These are phyloP conservation scores for Merluccius polli DNA, from an alignment of 2,797 vertebrate genomes.

Conservation along the genomic window DNA sequence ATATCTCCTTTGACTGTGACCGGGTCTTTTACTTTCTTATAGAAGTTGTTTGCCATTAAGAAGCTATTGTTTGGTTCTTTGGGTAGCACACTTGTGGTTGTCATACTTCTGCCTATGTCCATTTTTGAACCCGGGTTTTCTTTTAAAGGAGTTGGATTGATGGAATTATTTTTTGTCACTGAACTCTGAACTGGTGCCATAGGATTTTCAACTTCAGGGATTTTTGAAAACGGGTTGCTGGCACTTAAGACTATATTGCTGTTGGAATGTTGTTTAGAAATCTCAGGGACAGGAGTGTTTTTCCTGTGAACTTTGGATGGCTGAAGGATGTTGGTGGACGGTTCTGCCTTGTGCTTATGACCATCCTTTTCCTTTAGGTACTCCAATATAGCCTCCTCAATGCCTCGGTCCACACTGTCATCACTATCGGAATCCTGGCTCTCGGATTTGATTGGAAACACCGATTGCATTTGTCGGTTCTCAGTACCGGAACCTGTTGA, in stretches of 20 bases:
- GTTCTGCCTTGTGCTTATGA: conserved; percentile 70
- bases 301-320: conserved; percentile 61
- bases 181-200: conserved; percentile 39
- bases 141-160: conserved; percentile 59
- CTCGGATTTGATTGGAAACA: conserved; percentile 50
- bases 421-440: conserved; percentile 86
- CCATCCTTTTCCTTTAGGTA: conserved; percentile 83
- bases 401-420: conserved; percentile 90
- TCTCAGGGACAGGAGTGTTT: conserved; percentile 45
- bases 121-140: conserved; percentile 48
- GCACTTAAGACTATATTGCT: conserved; percentile 53
- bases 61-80: conserved; percentile 39
- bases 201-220: conserved; percentile 40
- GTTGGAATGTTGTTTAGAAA: conserved; percentile 56
- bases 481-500: conserved; percentile 37
- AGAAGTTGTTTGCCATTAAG: conserved; percentile 32
- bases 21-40: conserved; percentile 41
- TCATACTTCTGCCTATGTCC: conserved; percentile 38
- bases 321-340: conserved; percentile 42
- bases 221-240: conserved; percentile 58
- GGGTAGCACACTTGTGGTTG: conserved; percentile 33
- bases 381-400: conserved; percentile 95
- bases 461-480: conserved; percentile 27
- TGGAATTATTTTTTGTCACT: conserved; percentile 57
- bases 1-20: conserved; percentile 46